A percentile compares a stretch with the other conserved stretches of the same genome.
Conservation (phyloP, 2,113 vertebrate species). For the Trematomus loennbergii region DNA sequence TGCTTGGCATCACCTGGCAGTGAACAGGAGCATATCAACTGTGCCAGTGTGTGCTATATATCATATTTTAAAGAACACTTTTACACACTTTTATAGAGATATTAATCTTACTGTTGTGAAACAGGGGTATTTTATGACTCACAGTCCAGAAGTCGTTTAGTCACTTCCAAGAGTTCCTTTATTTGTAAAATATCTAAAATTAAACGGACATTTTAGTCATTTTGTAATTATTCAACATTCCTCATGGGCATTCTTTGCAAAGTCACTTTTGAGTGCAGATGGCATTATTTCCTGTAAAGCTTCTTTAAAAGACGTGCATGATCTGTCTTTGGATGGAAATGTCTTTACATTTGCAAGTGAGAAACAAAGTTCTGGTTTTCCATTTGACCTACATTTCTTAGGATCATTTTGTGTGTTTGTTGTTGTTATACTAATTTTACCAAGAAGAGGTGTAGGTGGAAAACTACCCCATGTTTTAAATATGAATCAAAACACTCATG, state of each 20-base stretch:
- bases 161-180: not conserved
- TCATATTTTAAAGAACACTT: conserved; percentile 17
- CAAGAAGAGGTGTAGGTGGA: too few species aligned
- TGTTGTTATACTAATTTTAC: too few species aligned
- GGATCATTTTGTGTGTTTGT: too few species aligned
- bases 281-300: not conserved
- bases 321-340: not conserved
- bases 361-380: not conserved
- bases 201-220: too few species aligned
- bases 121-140: not conserved
- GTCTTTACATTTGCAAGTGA: not conserved
- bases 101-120: conserved; percentile 25
- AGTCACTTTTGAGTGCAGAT: not conserved
- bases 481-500: too few species aligned
- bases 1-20: conserved; percentile 82
- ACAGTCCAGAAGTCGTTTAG: not conserved
- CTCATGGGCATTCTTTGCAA: not conserved
- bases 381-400: too few species aligned
- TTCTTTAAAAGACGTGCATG: not conserved
- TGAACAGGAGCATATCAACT: conserved; percentile 34
- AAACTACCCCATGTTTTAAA: too few species aligned
- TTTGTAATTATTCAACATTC: too few species aligned
- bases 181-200: not conserved
- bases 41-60: not conserved
- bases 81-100: conserved; percentile 41